Evolutionary conservation across 2,113 vertebrate species (phyloP).

Genomic region (Hiodon tergisus): DNA sequence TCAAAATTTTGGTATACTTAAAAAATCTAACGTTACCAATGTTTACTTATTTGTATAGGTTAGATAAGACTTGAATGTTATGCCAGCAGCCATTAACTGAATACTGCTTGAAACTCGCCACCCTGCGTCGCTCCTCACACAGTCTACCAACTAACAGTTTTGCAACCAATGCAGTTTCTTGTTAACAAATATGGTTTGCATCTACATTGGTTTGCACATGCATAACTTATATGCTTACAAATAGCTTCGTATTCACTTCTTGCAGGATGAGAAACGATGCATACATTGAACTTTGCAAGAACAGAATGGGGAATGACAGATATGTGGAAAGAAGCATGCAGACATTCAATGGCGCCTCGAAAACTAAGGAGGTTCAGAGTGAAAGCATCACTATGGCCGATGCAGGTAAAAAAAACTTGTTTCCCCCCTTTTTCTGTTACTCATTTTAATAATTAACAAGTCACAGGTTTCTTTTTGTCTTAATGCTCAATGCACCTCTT

Average conservation of each 20-base stretch:
- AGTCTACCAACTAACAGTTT: constrained; percentile 1
- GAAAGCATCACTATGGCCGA: constrained; percentile 60
- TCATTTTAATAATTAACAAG: background rate
- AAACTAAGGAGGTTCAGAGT: constrained; percentile 76
- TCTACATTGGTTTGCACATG: background rate
- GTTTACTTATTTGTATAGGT: too few relatives aligned
- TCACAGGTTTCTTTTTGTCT: background rate
- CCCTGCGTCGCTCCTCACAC: background rate
- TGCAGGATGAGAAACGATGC: constrained; percentile 61
- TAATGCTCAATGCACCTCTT: background rate
- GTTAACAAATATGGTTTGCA: background rate
- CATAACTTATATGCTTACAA: background rate
- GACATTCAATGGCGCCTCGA: constrained; percentile 70
- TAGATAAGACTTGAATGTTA: too few relatives aligned
- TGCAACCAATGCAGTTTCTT: background rate
- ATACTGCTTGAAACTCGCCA: background rate
- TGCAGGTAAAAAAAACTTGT: constrained; percentile 58
- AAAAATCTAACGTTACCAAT: too few relatives aligned
- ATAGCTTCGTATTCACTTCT: constrained; percentile 22
- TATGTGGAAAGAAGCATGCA: constrained; percentile 73
- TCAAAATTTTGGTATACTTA: too few relatives aligned
- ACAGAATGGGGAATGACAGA: constrained; percentile 58
- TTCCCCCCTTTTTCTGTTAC: background rate
- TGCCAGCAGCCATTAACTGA: background rate
- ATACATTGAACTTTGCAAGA: constrained; percentile 67